phyloP scores from a whole-genome alignment of 1,140 invertebrate genomes.

The Halictus rubicundus region DNA sequence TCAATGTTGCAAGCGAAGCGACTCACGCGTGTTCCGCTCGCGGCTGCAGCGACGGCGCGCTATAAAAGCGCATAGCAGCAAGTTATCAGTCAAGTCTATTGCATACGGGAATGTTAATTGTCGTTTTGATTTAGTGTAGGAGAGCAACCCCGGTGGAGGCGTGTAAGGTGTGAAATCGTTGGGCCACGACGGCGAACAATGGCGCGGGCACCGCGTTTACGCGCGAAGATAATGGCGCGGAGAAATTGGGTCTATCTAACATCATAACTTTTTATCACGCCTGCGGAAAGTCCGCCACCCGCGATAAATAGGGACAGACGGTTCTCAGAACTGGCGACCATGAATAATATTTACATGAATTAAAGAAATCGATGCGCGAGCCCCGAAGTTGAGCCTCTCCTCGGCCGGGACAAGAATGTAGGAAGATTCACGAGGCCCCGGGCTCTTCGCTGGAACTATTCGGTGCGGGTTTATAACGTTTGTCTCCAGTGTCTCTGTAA shows the following conservation, averaged over 20 bases:
- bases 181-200: slow-evolving; percentile 13
- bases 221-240: slow-evolving; percentile 24
- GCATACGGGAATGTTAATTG: slow-evolving; percentile 21
- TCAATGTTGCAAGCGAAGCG: not conserved
- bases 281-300: not conserved
- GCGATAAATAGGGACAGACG: slow-evolving; percentile 37
- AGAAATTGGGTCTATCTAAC: slow-evolving; percentile 42
- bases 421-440: slow-evolving; percentile 28
- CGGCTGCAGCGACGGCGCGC: not conserved
- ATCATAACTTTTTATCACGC: slow-evolving; percentile 35
- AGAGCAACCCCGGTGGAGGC: not conserved
- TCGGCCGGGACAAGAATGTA: slow-evolving; percentile 39
- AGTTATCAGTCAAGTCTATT: not conserved
- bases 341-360: slow-evolving; percentile 51
- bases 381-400: slow-evolving; percentile 16
- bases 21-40: too few species aligned
- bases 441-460: slow-evolving; percentile 45
- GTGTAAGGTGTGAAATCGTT: not conserved
- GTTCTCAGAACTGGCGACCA: slow-evolving; percentile 14
- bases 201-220: not conserved
- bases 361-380: slow-evolving; percentile 44
- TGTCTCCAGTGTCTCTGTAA: slow-evolving; percentile 53
- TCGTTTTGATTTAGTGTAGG: slow-evolving; percentile 23
- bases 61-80: not conserved
- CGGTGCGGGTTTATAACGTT: slow-evolving; percentile 51